Base-by-base conservation (phyloP, 2,888 invertebrate genomes). In the Ophraella communa region DNA sequence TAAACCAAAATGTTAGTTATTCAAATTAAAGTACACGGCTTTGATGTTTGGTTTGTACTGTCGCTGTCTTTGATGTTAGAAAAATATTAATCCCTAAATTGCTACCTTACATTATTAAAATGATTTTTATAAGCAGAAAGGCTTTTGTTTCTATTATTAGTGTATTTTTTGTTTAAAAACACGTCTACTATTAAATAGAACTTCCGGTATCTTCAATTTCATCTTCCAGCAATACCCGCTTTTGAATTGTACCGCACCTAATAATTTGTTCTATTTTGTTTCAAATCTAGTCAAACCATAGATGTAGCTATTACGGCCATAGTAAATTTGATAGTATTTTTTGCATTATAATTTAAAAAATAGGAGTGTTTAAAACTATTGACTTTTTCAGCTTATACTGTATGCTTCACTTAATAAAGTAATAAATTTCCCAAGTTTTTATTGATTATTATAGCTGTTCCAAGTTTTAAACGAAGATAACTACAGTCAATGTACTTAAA, bases 251-350 rank as follows among this genome's bases (percentile, higher is more conserved):
- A 20, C 49, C 58, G 49, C 35, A 21, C 35, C 14, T 49, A 49
- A 49, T 58, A 58, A 58, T 58, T 58, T 49, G 27, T 35, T 18
- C n/a, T n/a, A n/a, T n/a, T n/a, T n/a, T n/a, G n/a, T n/a, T n/a
- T n/a, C n/a, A n/a, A n/a, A n/a, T n/a, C n/a, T n/a, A n/a, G n/a
- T n/a, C n/a, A n/a, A n/a, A n/a, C n/a, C n/a, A n/a, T n/a, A n/a
- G n/a, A n/a, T n/a, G n/a, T n/a, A n/a, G n/a, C n/a, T n/a, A n/a
- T n/a, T n/a, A n/a, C n/a, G n/a, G n/a, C n/a, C n/a, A n/a, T n/a
- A n/a, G n/a, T n/a, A n/a, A n/a, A n/a, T n/a, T n/a, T n/a, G n/a
- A n/a, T n/a, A n/a, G n/a, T n/a, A n/a, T n/a, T n/a, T n/a, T n/a
- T n/a, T n/a, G n/a, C n/a, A n/a, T n/a, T n/a, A n/a, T n/a, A n/a